These are phyloP conservation scores for Apaloderma vittatum DNA, from an alignment of 2,113 vertebrate genomes.

Conservation along the genomic window DNA sequence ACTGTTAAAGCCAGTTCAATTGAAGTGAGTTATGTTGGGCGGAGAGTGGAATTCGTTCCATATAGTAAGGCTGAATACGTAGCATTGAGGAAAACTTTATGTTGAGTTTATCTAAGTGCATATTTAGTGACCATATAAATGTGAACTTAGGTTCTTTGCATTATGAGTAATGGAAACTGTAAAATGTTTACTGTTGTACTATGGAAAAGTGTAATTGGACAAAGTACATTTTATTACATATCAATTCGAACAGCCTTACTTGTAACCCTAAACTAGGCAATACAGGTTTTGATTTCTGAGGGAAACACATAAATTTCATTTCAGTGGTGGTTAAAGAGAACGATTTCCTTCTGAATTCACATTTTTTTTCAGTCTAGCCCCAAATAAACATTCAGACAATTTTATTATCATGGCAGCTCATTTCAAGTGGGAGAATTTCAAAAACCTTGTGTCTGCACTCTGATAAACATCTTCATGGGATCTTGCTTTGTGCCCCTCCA, in stretches of 20 bases:
- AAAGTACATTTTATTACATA: not conserved
- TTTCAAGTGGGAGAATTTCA: not conserved
- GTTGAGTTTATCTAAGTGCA: not conserved
- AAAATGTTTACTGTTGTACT: slow-evolving; percentile 14
- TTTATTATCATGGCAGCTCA: not conserved
- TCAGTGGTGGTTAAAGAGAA: not conserved
- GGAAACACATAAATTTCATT: accelerated
- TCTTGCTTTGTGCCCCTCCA: not conserved
- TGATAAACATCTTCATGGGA: not conserved
- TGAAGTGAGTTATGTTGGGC: not conserved
- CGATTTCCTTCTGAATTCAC: not conserved
- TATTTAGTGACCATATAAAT: not conserved
- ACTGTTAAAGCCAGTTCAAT: not conserved
- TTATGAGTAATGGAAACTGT: slow-evolving; percentile 49
- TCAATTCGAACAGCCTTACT: not conserved
- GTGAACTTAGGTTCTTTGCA: not conserved
- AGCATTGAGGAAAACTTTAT: not conserved
- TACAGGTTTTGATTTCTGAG: not conserved
- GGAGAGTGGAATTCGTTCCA: not conserved
- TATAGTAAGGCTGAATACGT: not conserved
- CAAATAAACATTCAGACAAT: not conserved
- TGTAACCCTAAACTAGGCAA: not conserved
- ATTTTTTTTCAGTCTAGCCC: not conserved
- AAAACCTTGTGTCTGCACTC: not conserved
- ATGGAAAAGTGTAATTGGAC: slow-evolving; percentile 1